These are phyloP conservation scores for Lasioglossum marginatum DNA, from an alignment of 2,888 invertebrate species.

Conservation along the genomic window DNA sequence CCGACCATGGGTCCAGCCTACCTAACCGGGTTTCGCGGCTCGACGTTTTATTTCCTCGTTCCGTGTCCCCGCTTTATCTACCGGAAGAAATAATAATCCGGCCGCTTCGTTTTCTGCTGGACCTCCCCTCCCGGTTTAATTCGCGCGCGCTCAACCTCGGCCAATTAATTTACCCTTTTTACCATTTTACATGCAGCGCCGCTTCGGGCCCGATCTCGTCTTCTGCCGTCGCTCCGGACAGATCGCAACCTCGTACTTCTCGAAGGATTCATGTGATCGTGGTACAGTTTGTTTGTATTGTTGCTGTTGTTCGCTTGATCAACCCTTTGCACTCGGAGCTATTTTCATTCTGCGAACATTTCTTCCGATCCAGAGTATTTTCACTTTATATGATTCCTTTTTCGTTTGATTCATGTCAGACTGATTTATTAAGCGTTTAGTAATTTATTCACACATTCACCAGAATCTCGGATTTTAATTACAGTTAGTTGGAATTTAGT, in stretches of 20 bases:
- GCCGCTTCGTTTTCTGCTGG: conserved; percentile 40
- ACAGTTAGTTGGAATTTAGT: too few relatives aligned
- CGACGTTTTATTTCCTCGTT: conserved; percentile 61
- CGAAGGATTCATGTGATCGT: neutral
- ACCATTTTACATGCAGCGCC: conserved; percentile 53
- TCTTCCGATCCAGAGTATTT: neutral
- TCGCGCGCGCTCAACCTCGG: conserved; percentile 37
- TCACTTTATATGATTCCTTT: neutral
- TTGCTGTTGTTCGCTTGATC: neutral
- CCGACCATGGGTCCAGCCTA: conserved; percentile 44
- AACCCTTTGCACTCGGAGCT: neutral
- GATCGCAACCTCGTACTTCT: neutral
- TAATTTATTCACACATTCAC: too few relatives aligned
- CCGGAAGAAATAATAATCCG: conserved; percentile 72
- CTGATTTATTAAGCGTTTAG: neutral
- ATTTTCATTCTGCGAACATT: neutral
- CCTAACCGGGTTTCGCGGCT: conserved; percentile 52
- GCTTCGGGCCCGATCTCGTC: conserved; percentile 23
- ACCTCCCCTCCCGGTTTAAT: neutral
- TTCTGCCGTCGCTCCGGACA: neutral
- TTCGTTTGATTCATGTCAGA: neutral
- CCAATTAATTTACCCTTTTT: conserved; percentile 67
- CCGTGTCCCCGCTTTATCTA: conserved; percentile 58
- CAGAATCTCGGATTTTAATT: too few relatives aligned
- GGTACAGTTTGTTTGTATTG: neutral